Evolutionary conservation across 2,797 vertebrate genomes (phyloP).

Genomic region (Sebastes taczanowskii): DNA sequence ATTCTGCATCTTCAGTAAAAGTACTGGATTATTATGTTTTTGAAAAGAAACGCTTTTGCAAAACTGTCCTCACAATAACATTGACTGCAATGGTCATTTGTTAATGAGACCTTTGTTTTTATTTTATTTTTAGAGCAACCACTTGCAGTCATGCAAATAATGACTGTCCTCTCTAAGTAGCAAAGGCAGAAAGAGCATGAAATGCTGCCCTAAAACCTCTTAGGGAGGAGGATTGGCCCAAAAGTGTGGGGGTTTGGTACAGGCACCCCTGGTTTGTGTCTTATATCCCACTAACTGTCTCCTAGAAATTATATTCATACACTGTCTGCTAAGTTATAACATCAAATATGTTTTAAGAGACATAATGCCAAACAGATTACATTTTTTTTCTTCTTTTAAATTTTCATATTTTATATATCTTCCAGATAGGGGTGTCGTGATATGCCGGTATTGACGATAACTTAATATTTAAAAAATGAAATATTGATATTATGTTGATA

Average conservation of each 20-base stretch:
- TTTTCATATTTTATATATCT: too few relatives aligned
- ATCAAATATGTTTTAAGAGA: background rate
- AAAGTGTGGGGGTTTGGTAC: background rate
- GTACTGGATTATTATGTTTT: background rate
- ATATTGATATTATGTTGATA: too few relatives aligned
- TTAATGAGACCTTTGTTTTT: background rate
- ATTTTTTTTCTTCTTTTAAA: background rate
- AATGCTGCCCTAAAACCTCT: background rate
- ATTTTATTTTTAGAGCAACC: too few relatives aligned
- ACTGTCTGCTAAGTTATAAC: background rate
- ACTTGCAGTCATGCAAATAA: background rate
- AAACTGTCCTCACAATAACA: background rate
- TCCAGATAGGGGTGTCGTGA: too few relatives aligned
- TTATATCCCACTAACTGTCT: background rate
- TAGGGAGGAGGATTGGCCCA: background rate
- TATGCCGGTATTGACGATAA: too few relatives aligned
- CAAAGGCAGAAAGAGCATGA: background rate
- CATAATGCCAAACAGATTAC: background rate
- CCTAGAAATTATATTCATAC: background rate
- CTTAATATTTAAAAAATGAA: fast-evolving
- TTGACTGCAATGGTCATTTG: background rate
- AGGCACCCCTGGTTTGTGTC: background rate
- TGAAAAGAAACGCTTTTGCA: background rate
- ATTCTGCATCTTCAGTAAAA: background rate
- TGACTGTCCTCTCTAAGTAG: background rate